Evolutionary conservation across 30 jellyfish, hydroid and myxozoan species (phyloP).

Genomic region (Chrysaora quinquecirrha): DNA sequence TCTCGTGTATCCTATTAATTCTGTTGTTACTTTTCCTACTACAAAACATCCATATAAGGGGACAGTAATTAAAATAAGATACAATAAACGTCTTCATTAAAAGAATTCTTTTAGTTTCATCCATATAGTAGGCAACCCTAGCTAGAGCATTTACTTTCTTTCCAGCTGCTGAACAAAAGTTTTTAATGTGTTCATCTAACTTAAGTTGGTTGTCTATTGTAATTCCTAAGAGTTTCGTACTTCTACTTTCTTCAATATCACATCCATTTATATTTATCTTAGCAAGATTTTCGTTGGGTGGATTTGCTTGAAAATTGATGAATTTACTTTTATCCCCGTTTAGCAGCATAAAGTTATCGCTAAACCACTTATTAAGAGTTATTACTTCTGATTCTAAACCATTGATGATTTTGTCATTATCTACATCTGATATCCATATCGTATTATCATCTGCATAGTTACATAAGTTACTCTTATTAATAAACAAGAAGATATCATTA

Average conservation of each 20-base stretch:
- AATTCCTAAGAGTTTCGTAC: not conserved
- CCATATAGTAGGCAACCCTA: not conserved
- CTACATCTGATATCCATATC: slow-evolving; percentile 1
- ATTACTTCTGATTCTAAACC: not conserved
- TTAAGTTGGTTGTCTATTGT: not conserved
- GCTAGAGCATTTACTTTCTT: not conserved
- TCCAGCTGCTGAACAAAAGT: not conserved
- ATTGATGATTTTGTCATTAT: not conserved
- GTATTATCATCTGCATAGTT: slow-evolving; percentile 22
- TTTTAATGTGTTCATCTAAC: not conserved
- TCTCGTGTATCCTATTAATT: slow-evolving; percentile 33
- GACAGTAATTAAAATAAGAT: slow-evolving; percentile 33
- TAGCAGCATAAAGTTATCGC: not conserved
- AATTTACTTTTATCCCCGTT: not conserved
- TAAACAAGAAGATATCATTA: slow-evolving; percentile 22
- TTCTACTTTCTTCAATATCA: not conserved
- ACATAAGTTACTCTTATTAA: slow-evolving; percentile 1
- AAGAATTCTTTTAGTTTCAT: not conserved
- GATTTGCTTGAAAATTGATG: not conserved
- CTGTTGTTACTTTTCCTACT: slow-evolving; percentile 5
- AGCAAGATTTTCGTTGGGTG: not conserved
- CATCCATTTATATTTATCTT: not conserved
- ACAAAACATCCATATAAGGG: slow-evolving; percentile 51
- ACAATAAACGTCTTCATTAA: slow-evolving; percentile 3
- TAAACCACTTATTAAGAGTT: not conserved